Evolutionary conservation across 1,140 invertebrate genomes (phyloP), one percentile per base, ranked within the genome.

Genomic region (Drosophila melanica): DNA sequence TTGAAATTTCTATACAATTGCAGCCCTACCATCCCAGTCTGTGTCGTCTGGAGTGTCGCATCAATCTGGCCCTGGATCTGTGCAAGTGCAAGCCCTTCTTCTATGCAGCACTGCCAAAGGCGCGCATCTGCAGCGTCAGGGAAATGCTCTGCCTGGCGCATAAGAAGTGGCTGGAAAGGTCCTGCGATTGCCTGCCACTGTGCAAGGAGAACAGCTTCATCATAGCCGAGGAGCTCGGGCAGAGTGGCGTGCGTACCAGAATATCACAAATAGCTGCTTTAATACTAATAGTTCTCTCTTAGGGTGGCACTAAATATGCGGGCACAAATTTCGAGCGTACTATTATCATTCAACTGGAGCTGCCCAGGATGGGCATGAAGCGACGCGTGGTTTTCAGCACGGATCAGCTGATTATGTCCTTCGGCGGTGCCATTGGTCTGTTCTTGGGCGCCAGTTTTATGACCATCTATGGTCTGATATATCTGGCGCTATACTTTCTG

Each of bases 401-500:
- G 9, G 90, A 91, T 75, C 90, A 91, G 60, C 50, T 91, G 55
- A 76, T 91, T 20, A 79, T 91, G 75, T 91, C 90, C 1, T 81
- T 91, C 48, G 90, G 90, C 14, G 90, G 90, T 10, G 90, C 90
- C 8, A 89, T 90, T 58, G 80, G 89, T 20, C 71, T 91, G 8
- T 91, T 91, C 75, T 69, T 91, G 7, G 90, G 90, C 37, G 90
- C 90, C 48, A 91, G 90, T 60, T 91, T 91, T 67, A 89, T 91
- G 75, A 91, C 80, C 51, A 51, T 85, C 20, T 81, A 84, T 50
- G 85, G 81, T 1, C 23, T 91, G 16, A 33, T 85, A 10, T 77
- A 87, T 51, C 18, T 91, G 20, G 47, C 66, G 0, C 8, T 82
- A 3, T 67, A 77, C 54, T 80, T 75, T 55, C 3, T 90, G 10